A percentile compares a stretch with the other conserved stretches of the same genome.
Evolutionary conservation across 2,888 invertebrate species (phyloP).

Genomic region (Ischnura elegans): DNA sequence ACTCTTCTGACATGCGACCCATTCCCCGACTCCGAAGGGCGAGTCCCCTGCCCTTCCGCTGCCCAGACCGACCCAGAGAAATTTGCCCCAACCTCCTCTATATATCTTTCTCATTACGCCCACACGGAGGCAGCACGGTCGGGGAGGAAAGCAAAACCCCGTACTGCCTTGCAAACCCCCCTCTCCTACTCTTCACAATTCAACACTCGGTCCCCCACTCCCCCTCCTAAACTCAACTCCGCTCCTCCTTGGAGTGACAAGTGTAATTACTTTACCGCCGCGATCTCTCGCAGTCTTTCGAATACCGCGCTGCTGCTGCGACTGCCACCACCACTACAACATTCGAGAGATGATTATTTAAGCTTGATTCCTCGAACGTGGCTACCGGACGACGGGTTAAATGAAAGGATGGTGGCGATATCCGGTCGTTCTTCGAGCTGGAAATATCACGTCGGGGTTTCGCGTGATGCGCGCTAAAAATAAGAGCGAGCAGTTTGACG

Average conservation of each 20-base stretch:
- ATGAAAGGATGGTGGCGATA: neutral
- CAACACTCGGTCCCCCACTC: neutral
- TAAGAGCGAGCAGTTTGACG: neutral
- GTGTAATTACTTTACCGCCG: conserved; percentile 24
- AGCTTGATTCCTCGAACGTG: neutral
- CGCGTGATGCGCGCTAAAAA: neutral
- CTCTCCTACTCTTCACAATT: neutral
- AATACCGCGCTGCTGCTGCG: neutral
- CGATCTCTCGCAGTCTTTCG: conserved; percentile 31
- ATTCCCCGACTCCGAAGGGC: neutral
- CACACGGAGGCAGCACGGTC: neutral
- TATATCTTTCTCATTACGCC: conserved; percentile 34
- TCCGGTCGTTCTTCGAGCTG: neutral
- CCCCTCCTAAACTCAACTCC: no score
- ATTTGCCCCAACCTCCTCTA: neutral
- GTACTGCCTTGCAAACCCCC: neutral
- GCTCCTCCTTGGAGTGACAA: neutral
- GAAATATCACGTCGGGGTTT: neutral
- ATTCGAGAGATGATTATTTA: conserved; percentile 8
- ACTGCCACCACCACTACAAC: no score
- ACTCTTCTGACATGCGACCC: conserved; percentile 22
- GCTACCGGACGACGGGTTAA: neutral
- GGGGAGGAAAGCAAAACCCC: neutral
- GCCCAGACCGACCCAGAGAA: neutral
- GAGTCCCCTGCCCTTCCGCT: neutral